phyloP scores from a whole-genome alignment of 1,140 invertebrate species.

The Cyclargus thomasi region DNA sequence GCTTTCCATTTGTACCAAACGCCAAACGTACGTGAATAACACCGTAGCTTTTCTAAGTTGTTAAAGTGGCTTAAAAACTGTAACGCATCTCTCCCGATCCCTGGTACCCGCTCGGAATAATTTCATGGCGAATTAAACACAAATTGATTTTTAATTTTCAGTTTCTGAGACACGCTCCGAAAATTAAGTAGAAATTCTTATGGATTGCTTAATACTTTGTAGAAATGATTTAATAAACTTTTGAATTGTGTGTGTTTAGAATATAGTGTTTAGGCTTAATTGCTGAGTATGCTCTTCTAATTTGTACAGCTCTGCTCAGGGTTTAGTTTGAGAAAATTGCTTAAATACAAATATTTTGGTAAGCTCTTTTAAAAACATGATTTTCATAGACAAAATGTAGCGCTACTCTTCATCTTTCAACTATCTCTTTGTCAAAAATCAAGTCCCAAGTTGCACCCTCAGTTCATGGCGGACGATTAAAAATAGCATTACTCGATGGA shows the following conservation, averaged over 20 bases:
- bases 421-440: too few species aligned
- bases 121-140: not conserved
- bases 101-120: not conserved
- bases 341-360: too few species aligned
- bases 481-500: too few species aligned
- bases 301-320: too few species aligned
- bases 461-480: too few species aligned
- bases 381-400: too few species aligned
- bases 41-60: not conserved
- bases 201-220: not conserved
- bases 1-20: not conserved
- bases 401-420: too few species aligned
- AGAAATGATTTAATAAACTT: not conserved
- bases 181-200: not conserved
- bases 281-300: too few species aligned
- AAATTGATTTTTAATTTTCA: constrained; percentile 7
- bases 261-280: not conserved
- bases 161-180: not conserved
- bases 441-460: too few species aligned
- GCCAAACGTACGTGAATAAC: not conserved
- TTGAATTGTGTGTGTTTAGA: not conserved
- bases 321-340: too few species aligned
- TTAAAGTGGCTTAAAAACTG: constrained; percentile 12
- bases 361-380: too few species aligned
- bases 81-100: not conserved